Conservation (phyloP, 2,888 invertebrate species). For the Stenichneumon culpator region DNA sequence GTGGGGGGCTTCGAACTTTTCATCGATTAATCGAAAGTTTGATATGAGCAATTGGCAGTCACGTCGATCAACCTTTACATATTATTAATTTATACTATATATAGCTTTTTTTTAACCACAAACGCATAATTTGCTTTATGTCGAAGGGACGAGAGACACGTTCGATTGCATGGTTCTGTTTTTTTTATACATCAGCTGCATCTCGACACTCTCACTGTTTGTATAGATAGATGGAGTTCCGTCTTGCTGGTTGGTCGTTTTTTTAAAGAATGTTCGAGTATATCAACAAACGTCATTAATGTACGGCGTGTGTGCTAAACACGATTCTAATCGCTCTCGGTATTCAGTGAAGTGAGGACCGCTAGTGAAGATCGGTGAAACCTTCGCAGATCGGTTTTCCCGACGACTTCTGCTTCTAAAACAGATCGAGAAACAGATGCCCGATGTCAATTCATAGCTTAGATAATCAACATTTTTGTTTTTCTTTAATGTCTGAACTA, state of each 20-base stretch:
- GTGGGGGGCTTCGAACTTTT: slow-evolving; percentile 70
- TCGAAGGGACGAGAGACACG: slow-evolving; percentile 38
- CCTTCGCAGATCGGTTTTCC: slow-evolving; percentile 83
- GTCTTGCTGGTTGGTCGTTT: slow-evolving; percentile 66
- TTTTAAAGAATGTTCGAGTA: slow-evolving; percentile 31
- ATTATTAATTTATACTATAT: slow-evolving; percentile 71
- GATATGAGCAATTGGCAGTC: slow-evolving; percentile 83
- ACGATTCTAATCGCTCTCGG: slow-evolving; percentile 60
- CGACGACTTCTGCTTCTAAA: slow-evolving; percentile 83
- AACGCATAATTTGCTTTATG: slow-evolving; percentile 48
- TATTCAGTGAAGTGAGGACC: slow-evolving; percentile 67
- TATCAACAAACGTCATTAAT: slow-evolving; percentile 45
- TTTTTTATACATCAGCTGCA: slow-evolving; percentile 60
- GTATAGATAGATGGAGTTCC: slow-evolving; percentile 76
- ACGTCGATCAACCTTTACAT: slow-evolving; percentile 74
- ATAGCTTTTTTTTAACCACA: slow-evolving; percentile 30
- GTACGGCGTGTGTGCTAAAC: slow-evolving; percentile 69
- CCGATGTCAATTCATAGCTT: slow-evolving; percentile 45
- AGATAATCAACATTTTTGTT: slow-evolving; percentile 9
- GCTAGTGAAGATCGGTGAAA: slow-evolving; percentile 83
- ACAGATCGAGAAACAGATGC: slow-evolving; percentile 74
- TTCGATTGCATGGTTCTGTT: slow-evolving; percentile 37
- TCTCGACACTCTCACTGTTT: slow-evolving; percentile 53
- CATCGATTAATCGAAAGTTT: slow-evolving; percentile 77
- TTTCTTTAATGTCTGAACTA: slow-evolving; percentile 7